Percentiles rank a stretch among this genome's conserved stretches.
Evolutionary conservation across 1,140 invertebrate species (phyloP).

Genomic region (Saxidomus purpurata): DNA sequence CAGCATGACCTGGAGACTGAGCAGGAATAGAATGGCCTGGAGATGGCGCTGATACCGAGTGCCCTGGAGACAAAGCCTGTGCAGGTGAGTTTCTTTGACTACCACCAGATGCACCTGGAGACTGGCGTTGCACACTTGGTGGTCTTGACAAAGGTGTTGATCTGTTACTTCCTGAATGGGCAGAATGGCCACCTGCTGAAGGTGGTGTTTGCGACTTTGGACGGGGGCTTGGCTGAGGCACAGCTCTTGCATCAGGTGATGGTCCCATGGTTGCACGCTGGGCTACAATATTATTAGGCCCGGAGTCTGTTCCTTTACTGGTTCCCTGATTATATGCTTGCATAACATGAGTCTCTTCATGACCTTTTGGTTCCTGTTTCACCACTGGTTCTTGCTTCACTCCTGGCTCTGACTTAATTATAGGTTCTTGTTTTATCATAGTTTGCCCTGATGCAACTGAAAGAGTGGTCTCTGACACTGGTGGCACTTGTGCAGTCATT

Average conservation of each 20-base stretch:
- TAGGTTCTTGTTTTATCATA: not conserved
- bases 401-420: not conserved
- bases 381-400: not conserved
- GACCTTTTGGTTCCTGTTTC: not conserved
- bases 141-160: conserved; percentile 55
- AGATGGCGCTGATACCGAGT: not conserved
- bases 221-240: conserved; percentile 20
- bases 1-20: conserved; percentile 28
- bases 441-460: not conserved
- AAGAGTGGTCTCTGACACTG: not conserved
- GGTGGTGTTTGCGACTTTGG: conserved; percentile 41
- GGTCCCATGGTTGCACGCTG: too few species aligned
- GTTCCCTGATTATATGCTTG: not conserved
- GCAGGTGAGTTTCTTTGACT: conserved; percentile 57
- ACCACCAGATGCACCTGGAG: conserved; percentile 40
- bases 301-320: not conserved
- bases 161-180: conserved; percentile 50
- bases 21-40: not conserved
- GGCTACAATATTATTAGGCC: not conserved
- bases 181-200: not conserved
- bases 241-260: not conserved
- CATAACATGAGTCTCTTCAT: not conserved
- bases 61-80: conserved; percentile 42
- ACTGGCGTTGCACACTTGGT: conserved; percentile 56
- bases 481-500: not conserved